Base-by-base conservation (phyloP, 2,888 invertebrate species). In the Rhynchonema sp. region DNA sequence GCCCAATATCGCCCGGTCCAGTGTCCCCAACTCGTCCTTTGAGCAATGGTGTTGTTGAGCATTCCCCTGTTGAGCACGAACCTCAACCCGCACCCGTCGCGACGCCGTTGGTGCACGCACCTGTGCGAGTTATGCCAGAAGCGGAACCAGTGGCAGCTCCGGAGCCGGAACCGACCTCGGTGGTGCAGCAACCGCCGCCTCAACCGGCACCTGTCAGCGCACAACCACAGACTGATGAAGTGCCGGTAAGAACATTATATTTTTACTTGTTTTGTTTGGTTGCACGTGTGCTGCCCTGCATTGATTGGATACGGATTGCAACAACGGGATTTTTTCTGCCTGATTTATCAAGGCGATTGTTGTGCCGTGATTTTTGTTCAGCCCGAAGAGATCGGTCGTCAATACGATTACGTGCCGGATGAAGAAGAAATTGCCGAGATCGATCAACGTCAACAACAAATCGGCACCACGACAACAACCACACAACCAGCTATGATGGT, bases 321-420 rank as follows among this genome's bases (percentile, higher is more conserved):
- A n/a, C n/a, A n/a, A n/a, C n/a, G 9, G 6, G 38, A 38, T 38
- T 38, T 38, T 6, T 38, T 17, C 38, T 17, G 17, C 38, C 38
- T 13, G 38, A 13, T 38, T 38, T 17, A 17, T 17, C 38, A 38
- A 38, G 6, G 9, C 6, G 38, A 6, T 6, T 13, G 38, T 38
- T 38, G 17, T 38, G 38, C 38, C 38, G 17, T 17, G 38, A 38
- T 17, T 38, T 38, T 38, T 6, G 6, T 38, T 38, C 38, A 38
- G 38, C 38, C 38, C 9, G 9, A 3, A 25, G 38, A 38, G 17
- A 13, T 38, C 17, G 38, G 38, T 38, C 38, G 27, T 6, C 57
- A 30, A 27, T 57, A 57, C 46, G 57, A 57, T 30, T 46, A 26
- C 27, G 46, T 46, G 57, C 57, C 57, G 3, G 57, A 59, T 29